These are phyloP conservation scores for Trichomalopsis sarcophagae DNA, from an alignment of 1,140 invertebrate genomes.

Conservation along the genomic window DNA sequence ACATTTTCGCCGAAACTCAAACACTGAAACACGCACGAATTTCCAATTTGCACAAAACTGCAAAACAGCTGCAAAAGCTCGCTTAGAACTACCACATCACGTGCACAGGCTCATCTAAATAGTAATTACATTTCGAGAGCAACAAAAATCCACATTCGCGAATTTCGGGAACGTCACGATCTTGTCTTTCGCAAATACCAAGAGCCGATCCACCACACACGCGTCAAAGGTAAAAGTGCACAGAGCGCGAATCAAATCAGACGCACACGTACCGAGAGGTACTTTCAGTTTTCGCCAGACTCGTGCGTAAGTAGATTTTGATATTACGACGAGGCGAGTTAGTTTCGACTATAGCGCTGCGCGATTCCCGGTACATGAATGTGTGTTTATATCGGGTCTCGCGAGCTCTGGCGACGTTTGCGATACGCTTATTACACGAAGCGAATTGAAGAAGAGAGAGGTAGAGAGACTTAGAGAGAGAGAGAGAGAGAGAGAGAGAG, in stretches of 20 bases:
- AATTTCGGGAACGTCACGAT: background rate
- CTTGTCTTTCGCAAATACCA: background rate
- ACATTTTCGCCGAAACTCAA: background rate
- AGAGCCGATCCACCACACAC: background rate
- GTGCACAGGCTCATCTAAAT: constrained; percentile 7
- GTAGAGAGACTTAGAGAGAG: background rate
- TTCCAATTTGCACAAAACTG: background rate
- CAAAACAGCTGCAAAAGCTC: background rate
- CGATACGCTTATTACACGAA: constrained; percentile 20
- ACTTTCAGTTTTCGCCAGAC: background rate
- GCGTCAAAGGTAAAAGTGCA: background rate
- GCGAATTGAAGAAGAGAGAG: background rate
- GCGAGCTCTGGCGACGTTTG: background rate
- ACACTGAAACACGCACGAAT: background rate
- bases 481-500: background rate
- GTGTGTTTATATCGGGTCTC: background rate
- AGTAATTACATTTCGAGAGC: constrained; percentile 21
- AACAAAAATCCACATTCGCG: constrained; percentile 3
- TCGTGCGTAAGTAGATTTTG: background rate
- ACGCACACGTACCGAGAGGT: background rate
- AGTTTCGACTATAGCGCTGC: background rate
- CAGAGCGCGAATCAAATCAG: background rate
- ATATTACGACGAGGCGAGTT: background rate
- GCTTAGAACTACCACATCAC: no score
- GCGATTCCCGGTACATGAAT: background rate